phyloP scores from a whole-genome alignment of 1,140 invertebrate genomes.

The Cecropterus lyciades region DNA sequence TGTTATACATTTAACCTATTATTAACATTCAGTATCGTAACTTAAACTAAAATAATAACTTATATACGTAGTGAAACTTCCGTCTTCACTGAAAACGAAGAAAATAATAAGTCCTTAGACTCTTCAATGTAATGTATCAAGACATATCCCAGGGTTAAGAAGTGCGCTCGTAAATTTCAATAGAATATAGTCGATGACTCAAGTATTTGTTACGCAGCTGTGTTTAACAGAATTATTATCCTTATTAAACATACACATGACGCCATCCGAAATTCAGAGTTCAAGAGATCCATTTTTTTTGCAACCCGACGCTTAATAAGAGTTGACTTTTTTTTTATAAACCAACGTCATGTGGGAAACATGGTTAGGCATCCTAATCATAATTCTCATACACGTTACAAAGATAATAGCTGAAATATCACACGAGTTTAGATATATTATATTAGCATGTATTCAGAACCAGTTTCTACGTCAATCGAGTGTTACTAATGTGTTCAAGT shows the following conservation, averaged over 20 bases:
- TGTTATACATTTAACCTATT: no score
- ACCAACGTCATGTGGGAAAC: conserved; percentile 18
- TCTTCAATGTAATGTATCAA: neutral
- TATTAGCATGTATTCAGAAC: conserved; percentile 11
- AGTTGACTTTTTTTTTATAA: conserved; percentile 5
- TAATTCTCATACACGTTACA: neutral
- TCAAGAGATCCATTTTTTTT: conserved; percentile 17
- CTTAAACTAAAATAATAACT: no score
- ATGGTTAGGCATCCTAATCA: neutral
- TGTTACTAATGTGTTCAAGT: neutral
- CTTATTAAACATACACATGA: conserved; percentile 14
- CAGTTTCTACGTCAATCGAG: neutral
- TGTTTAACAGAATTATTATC: conserved; percentile 35
- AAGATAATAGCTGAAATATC: conserved; percentile 1
- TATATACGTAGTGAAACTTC: no score
- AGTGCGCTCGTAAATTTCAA: conserved; percentile 42
- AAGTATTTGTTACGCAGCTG: conserved; percentile 42
- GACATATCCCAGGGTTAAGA: conserved; percentile 35
- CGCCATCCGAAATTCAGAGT: conserved; percentile 13
- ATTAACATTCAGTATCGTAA: no score
- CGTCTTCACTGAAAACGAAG: no score
- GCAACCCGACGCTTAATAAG: neutral
- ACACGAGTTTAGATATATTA: conserved; percentile 3
- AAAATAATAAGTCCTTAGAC: no score
- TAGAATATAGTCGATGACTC: conserved; percentile 43